A percentile compares a stretch with the other conserved stretches of the same genome.
Evolutionary conservation across 1,140 invertebrate species (phyloP).

Genomic region (Dufourea novaeangliae): DNA sequence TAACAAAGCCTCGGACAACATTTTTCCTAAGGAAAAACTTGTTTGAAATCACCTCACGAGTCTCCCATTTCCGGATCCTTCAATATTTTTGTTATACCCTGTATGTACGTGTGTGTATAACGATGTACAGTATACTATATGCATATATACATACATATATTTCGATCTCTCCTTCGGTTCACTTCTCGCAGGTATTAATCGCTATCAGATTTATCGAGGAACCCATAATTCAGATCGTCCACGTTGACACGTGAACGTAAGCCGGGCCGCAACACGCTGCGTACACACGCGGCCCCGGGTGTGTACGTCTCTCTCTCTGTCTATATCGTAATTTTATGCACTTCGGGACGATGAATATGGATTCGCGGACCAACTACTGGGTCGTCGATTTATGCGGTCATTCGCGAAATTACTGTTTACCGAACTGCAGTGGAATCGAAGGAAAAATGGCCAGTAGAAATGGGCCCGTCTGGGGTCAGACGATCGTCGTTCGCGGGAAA

Average conservation of each 20-base stretch:
- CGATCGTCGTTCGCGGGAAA: background rate
- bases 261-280: conserved; percentile 48
- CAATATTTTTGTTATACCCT: no score
- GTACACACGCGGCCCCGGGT: background rate
- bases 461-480: conserved; percentile 12
- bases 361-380: conserved; percentile 66
- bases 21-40: no score
- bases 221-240: conserved; percentile 65
- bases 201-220: conserved; percentile 71
- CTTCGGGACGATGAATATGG: conserved; percentile 76
- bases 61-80: no score
- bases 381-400: conserved; percentile 64
- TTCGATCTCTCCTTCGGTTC: conserved; percentile 44
- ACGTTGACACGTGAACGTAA: conserved; percentile 73
- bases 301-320: background rate
- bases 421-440: conserved; percentile 53
- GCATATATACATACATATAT: background rate
- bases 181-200: conserved; percentile 70
- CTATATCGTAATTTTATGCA: conserved; percentile 79
- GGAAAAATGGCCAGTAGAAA: conserved; percentile 42
- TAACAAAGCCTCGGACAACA: no score
- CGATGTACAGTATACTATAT: background rate
- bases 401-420: conserved; percentile 44
- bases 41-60: no score
- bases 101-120: no score